Percentiles rank a stretch among this genome's conserved stretches.
These are phyloP conservation scores for Desmophyllum pertusum DNA, from an alignment of 92 coral and sea anemone genomes.

Conservation along the genomic window DNA sequence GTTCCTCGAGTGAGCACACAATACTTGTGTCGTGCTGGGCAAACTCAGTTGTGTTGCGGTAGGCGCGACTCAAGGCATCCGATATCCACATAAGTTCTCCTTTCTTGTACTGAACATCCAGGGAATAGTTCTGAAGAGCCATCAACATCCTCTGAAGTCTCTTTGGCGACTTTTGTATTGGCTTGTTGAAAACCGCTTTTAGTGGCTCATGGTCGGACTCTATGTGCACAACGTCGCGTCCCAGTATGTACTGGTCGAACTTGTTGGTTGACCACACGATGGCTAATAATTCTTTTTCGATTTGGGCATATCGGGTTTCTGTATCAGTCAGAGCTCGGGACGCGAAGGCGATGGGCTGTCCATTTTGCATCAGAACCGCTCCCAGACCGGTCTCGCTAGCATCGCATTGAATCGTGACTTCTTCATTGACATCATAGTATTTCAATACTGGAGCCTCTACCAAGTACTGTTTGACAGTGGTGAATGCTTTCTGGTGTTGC, in stretches of 20 bases:
- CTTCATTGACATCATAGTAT: too few relatives aligned
- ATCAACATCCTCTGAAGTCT: constrained; percentile 49
- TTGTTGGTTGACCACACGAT: constrained; percentile 51
- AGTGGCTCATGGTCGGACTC: constrained; percentile 57
- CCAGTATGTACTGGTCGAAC: constrained; percentile 59
- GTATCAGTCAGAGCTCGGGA: constrained; percentile 52
- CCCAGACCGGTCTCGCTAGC: constrained; percentile 55
- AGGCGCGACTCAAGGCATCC: constrained; percentile 42
- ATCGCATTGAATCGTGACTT: constrained; percentile 54
- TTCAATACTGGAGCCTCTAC: too few relatives aligned
- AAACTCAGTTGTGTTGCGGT: constrained; percentile 45
- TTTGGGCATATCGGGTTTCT: constrained; percentile 24
- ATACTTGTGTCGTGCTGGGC: constrained; percentile 42
- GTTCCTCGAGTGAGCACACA: too few relatives aligned
- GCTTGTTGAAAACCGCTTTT: constrained; percentile 49
- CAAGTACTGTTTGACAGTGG: too few relatives aligned
- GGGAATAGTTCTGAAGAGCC: constrained; percentile 41
- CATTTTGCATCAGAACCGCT: constrained; percentile 52
- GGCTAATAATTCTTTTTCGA: constrained; percentile 48
- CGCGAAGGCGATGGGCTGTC: constrained; percentile 49
- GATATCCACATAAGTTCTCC: constrained; percentile 48
- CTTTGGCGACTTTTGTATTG: constrained; percentile 49
- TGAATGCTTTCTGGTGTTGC: too few relatives aligned
- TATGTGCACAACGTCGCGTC: constrained; percentile 35
- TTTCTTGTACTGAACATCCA: constrained; percentile 53